A percentile compares a stretch with the other conserved stretches of the same genome.
Evolutionary conservation across 2,113 vertebrate genomes (phyloP).

Genomic region (Bubalus kerabau): DNA sequence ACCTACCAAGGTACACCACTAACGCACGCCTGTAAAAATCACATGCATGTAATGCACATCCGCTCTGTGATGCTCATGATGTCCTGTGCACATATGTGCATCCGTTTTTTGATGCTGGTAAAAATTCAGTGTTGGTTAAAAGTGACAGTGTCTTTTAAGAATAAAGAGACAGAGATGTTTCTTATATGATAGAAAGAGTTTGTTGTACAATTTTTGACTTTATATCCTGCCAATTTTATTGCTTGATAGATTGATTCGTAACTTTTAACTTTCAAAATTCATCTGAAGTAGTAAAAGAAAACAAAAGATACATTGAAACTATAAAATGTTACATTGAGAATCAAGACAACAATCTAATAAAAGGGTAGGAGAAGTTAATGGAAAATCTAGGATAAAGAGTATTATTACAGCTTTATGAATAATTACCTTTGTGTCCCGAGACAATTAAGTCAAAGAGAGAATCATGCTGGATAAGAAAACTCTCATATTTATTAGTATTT

Average conservation of each 20-base stretch:
- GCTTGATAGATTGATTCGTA: not conserved
- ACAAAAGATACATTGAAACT: not conserved
- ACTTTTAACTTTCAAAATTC: not conserved
- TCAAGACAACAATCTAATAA: not conserved
- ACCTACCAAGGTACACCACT: not conserved
- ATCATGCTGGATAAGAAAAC: not conserved
- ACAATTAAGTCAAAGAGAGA: not conserved
- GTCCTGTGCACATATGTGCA: not conserved
- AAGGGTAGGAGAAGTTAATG: not conserved
- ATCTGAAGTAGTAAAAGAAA: not conserved
- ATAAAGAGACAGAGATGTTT: not conserved
- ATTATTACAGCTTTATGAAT: not conserved
- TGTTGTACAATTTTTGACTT: not conserved
- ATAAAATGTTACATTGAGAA: not conserved
- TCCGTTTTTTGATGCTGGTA: not conserved
- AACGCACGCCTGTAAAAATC: not conserved
- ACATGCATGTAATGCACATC: not conserved
- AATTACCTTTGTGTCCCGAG: not conserved
- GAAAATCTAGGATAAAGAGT: not conserved
- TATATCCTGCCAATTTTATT: not conserved
- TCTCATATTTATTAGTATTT: not conserved
- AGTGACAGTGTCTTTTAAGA: not conserved
- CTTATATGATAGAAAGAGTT: not conserved
- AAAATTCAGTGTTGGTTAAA: not conserved
- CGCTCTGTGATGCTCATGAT: not conserved